A percentile compares a stretch with the other conserved stretches of the same genome.
These are phyloP conservation scores for Pterostichus niger DNA, from an alignment of 2,888 invertebrate species.

Conservation along the genomic window DNA sequence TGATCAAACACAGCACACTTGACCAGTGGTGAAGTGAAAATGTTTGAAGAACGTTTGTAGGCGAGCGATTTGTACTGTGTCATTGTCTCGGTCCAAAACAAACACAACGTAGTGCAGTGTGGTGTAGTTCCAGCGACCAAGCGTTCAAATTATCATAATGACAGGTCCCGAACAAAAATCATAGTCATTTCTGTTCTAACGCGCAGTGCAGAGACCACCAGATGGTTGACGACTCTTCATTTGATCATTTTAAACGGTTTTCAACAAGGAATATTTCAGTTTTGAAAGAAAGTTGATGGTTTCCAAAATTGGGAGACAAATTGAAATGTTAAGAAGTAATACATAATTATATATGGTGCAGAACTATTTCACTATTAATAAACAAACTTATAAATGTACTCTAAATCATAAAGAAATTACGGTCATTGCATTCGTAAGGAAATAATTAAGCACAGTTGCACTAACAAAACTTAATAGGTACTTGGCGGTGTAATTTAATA, in stretches of 20 bases:
- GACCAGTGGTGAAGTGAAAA: slow-evolving; percentile 38
- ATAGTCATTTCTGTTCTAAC: slow-evolving; percentile 58
- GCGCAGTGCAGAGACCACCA: slow-evolving; percentile 30
- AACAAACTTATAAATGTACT: too few relatives aligned
- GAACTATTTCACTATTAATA: too few relatives aligned
- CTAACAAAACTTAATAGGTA: too few relatives aligned
- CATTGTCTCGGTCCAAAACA: slow-evolving; percentile 58
- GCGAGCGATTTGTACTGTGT: slow-evolving; percentile 60
- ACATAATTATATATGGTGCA: too few relatives aligned
- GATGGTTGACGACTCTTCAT: slow-evolving; percentile 2
- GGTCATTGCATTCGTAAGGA: too few relatives aligned
- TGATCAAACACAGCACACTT: slow-evolving; percentile 35
- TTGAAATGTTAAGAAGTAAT: too few relatives aligned
- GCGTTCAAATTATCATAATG: slow-evolving; percentile 61
- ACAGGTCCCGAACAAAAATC: slow-evolving; percentile 61
- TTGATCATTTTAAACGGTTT: slow-evolving; percentile 11
- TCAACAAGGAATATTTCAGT: not conserved
- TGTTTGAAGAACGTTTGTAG: slow-evolving; percentile 60
- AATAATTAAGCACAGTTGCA: too few relatives aligned
- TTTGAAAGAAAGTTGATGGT: not conserved
- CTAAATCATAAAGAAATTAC: too few relatives aligned
- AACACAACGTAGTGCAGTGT: slow-evolving; percentile 17
- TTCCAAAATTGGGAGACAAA: not conserved
- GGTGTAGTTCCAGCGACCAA: slow-evolving; percentile 22
- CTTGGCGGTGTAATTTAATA: too few relatives aligned